Base-by-base conservation (phyloP, 1,140 invertebrate genomes). In the Hylaeus volcanicus region DNA sequence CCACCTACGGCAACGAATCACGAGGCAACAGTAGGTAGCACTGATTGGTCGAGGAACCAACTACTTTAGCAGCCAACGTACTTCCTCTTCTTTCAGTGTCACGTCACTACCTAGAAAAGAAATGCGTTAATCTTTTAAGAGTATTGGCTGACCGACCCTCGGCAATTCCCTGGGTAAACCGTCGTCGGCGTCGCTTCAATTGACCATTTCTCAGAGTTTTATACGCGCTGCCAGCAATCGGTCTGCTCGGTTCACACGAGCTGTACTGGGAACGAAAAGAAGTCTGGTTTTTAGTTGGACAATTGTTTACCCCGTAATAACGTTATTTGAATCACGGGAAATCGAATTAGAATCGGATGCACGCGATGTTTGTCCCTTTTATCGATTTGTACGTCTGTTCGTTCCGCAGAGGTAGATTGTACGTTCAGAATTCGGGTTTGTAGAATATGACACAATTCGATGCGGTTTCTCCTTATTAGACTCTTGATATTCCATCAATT, bases 121-220 rank as follows among this genome's bases (percentile, higher is more conserved):
- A 89, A 88, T 74, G 64, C 83, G 78, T 90, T 90, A 90, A 90
- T 90, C 68, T 90, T 89, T 90, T 72, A 90, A 83, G 80, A 86
- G 83, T 84, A 88, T 89, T 78, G 87, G 85, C 82, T 84, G 74
- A 81, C 82, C 81, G 74, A 85, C 72, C 85, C 80, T 85, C 43
- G 69, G 81, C 82, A 86, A 87, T 87, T 86, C 85, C 81, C 86
- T 75, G 81, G 81, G 74, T 81, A 76, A 86, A 81, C 82, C 77
- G 73, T 43, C 48, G 63, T 63, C 77, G 73, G 37, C 48, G 63
- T 63, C 71, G 53, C 85, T 70, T 84, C 78, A 81, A 84, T 84
- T 87, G 85, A 75, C 78, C 85, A 81, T 86, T 87, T 66, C 74
- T 81, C 48, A 53, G 77, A 86, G 77, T 74, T 87, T 81, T 87